Evolutionary conservation across 1,140 invertebrate species (phyloP), one percentile per base, ranked within the genome.

Genomic region (Latrodectus geometricus): DNA sequence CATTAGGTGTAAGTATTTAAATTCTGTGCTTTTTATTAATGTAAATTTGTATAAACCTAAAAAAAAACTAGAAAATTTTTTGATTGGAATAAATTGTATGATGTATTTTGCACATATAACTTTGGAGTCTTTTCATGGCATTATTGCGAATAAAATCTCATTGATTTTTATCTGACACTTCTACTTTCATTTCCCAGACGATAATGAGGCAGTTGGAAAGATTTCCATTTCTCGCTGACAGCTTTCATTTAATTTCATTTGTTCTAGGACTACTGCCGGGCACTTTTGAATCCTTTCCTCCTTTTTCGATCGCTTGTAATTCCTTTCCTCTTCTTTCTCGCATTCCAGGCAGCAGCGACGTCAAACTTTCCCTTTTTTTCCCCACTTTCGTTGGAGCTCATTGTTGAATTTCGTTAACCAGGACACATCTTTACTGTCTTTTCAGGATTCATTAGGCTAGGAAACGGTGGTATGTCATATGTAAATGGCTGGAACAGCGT

Each of bases 181-280:
- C 15, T 48, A 15, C 49, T 20, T 48, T 11, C 7, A 12, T 0
- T 9, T 9, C 72, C 48, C 72, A n/a, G 72, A 74, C 72, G 21
- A 17, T 74, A 74, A 74, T 74, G 72, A 50, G 14, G 72, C 4
- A 17, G 49, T 48, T 17, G 14, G 49, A 23, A n/a, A 48, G 49
- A 74, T 49, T 52, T 50, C 49, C 49, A 52, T 74, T 74, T 74
- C 49, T 74, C 72, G 50, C 48, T 48, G 15, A n/a, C 15, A 52
- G 21, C 49, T 50, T 74, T 48, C 72, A 52, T 74, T 74, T 74
- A 74, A 74, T 74, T 74, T 74, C 72, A 74, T 74, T 74, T 74
- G n/a, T 74, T 50, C 72, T 48, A n/a, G 8, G 35, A 35, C 35
- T 35, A 5, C 35, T 35, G 35, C 35, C 5, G 35, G 35, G 49